Percentiles rank a stretch among this genome's conserved stretches.
Conservation (phyloP, 2,113 vertebrate genomes). For the Cathartes aura region DNA sequence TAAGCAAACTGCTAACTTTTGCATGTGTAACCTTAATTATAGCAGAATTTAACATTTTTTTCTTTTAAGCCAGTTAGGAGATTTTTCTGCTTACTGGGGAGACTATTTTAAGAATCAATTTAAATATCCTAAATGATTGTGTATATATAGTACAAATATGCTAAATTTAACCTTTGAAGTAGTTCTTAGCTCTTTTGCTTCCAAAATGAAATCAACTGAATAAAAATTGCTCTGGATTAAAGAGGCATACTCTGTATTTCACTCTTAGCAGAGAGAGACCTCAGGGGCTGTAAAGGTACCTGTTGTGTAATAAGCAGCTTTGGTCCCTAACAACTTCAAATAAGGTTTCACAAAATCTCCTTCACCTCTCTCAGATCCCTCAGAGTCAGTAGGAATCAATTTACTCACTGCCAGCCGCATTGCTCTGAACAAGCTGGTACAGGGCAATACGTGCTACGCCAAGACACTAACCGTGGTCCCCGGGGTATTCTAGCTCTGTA, state of each 20-base stretch:
- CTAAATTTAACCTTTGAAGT: conserved; percentile 40
- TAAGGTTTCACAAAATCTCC: neutral
- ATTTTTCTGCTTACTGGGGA: neutral
- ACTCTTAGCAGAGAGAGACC: neutral
- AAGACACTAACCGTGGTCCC: neutral
- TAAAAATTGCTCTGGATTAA: neutral
- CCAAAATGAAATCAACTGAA: neutral
- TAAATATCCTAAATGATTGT: neutral
- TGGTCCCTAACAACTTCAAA: neutral
- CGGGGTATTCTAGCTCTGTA: neutral
- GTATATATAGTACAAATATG: neutral
- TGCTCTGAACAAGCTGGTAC: neutral
- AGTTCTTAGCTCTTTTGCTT: neutral
- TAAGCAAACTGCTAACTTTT: neutral
- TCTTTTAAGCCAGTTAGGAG: neutral
- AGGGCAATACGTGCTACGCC: fast-evolving
- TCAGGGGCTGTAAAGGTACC: neutral
- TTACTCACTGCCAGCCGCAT: fast-evolving
- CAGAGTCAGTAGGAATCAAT: neutral
- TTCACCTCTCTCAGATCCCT: neutral
- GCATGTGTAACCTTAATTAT: neutral
- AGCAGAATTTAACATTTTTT: neutral
- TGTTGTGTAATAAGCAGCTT: neutral
- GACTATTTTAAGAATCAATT: neutral
- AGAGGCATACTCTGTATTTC: neutral